phyloP scores from a whole-genome alignment of 2,113 vertebrate species.

The Tor tambroides region DNA sequence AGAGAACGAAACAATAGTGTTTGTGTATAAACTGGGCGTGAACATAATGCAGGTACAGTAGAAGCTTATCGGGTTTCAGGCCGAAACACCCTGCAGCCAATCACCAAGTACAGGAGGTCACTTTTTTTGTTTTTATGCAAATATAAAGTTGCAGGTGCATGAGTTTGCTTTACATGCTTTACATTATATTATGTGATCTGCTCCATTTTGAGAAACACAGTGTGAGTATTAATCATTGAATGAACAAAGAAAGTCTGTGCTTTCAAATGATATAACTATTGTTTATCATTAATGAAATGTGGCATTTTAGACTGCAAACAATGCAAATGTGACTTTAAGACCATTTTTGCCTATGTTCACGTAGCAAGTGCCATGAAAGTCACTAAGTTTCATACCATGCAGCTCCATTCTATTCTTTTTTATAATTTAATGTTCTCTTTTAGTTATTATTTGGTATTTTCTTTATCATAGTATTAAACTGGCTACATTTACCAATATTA shows the following conservation, averaged over 20 bases:
- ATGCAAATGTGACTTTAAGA: background rate
- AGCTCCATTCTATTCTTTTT: background rate
- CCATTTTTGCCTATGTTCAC: background rate
- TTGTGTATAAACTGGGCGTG: conserved; percentile 63
- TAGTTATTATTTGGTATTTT: background rate
- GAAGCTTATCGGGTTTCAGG: conserved; percentile 62
- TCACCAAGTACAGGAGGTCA: conserved; percentile 49
- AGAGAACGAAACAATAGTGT: conserved; percentile 50
- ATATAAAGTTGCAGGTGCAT: conserved; percentile 16
- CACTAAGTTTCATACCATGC: too few relatives aligned
- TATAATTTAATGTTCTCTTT: background rate
- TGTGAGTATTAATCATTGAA: background rate
- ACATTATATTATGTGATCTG: background rate
- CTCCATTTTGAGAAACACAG: background rate
- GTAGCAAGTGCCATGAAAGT: too few relatives aligned
- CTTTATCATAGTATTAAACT: background rate
- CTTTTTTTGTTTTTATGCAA: background rate
- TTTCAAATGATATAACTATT: background rate
- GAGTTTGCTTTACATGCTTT: conserved; percentile 5
- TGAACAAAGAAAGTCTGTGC: background rate
- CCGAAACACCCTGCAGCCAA: conserved; percentile 61
- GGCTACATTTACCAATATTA: too few relatives aligned
- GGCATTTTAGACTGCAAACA: background rate
- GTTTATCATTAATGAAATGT: background rate
- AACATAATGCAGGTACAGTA: conserved; percentile 28